Evolutionary conservation across 2,113 vertebrate species (phyloP), one percentile per base, ranked within the genome.

Genomic region (Tragelaphus buxtoni): DNA sequence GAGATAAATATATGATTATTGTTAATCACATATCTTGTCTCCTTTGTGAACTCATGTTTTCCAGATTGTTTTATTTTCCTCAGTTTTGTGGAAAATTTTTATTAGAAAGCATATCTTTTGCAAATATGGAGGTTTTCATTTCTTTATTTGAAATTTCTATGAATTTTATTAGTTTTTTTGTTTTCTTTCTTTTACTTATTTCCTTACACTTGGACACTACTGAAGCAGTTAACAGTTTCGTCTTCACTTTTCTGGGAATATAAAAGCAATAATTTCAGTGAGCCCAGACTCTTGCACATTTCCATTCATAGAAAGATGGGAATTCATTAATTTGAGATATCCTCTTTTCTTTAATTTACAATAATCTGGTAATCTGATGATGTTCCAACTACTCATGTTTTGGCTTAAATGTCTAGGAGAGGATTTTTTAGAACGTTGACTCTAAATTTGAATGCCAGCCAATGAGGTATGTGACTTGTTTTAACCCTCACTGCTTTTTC

Each of bases 361-460:
- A 69, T 69, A 35, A 39, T 69, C 65, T 39, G 18, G 4, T 69
- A 69, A 69, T 69, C 65, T 69, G 65, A 35, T 22, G n/a, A 69
- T 22, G 18, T 22, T 39, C 18, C 18, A 69, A 69, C n/a, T 69
- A 69, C 65, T 5, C 18, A 39, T 69, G 65, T 6, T 72, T 39
- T 72, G 65, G 4, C 11, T 72, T 39, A 65, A 39, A 9, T 72
- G n/a, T 72, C 65, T 72, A 72, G n/a, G n/a, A 22, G 39, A 72
- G 4, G 4, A 22, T 20, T 39, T 39, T 72, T 72, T 20, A 72
- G 65, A 72, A 39, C 0, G 0, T 12, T 72, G 65, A 22, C 9
- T 69, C n/a, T 22, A 39, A 22, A 39, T 72, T 39, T 72, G 65
- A 39, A 39, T 22, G 9, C 22, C 65, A 11, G 35, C 63, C 63